A percentile compares a stretch with the other conserved stretches of the same genome.
These are phyloP conservation scores for Mamestra configurata DNA, from an alignment of 1,140 invertebrate species.

Conservation along the genomic window DNA sequence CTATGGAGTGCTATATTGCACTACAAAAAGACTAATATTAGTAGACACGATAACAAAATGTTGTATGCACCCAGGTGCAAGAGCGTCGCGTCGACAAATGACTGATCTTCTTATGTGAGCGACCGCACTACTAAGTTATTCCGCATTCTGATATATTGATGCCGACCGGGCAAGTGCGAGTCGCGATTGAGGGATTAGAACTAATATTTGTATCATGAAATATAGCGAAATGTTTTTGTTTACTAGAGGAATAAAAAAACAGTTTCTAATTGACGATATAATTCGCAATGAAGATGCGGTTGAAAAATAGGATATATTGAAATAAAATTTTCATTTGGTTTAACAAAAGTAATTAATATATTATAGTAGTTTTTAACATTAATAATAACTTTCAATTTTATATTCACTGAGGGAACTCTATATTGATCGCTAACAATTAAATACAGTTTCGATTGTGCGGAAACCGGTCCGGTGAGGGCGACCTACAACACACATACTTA, in stretches of 20 bases:
- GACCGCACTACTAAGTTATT: not conserved
- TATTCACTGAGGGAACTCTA: constrained; percentile 1
- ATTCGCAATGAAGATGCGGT: no score
- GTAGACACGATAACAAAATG: not conserved
- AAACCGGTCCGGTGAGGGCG: constrained; percentile 31
- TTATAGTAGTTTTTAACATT: no score
- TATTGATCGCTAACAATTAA: not conserved
- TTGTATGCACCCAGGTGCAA: constrained; percentile 16
- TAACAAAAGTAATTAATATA: no score
- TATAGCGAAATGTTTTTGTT: no score
- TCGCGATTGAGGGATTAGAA: not conserved
- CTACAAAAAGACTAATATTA: not conserved
- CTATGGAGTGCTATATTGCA: not conserved
- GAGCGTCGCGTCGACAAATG: not conserved
- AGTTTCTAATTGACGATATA: no score
- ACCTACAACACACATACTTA: no score
- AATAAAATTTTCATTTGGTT: no score
- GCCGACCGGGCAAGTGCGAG: not conserved
- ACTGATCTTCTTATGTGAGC: not conserved
- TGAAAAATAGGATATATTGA: no score
- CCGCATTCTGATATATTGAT: not conserved
- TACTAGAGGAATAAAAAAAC: no score
- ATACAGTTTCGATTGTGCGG: not conserved
- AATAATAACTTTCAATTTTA: no score
- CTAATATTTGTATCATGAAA: not conserved